Conservation (phyloP, 2,888 invertebrate genomes). For the Calliphora vomitoria region DNA sequence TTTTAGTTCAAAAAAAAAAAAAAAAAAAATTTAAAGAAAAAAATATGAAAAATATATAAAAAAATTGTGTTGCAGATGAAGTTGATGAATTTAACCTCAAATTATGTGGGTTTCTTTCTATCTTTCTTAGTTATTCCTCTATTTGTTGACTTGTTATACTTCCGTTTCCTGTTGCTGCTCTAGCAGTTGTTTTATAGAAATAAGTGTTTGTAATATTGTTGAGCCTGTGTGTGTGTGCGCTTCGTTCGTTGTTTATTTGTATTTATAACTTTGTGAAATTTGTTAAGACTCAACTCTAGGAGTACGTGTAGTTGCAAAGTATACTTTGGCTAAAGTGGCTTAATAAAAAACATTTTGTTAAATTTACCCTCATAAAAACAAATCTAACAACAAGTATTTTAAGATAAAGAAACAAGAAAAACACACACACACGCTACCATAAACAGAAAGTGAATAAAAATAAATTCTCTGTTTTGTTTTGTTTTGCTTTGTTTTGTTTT, state of each 20-base stretch:
- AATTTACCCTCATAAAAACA: slow-evolving; percentile 76
- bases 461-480: not conserved
- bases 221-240: too few species aligned
- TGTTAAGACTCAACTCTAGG: slow-evolving; percentile 21
- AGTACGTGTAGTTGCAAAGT: slow-evolving; percentile 35
- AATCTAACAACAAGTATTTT: slow-evolving; percentile 75
- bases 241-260: slow-evolving; percentile 12
- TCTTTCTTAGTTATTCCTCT: slow-evolving; percentile 3
- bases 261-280: slow-evolving; percentile 15
- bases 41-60: not conserved
- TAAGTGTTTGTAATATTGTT: not conserved
- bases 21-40: not conserved
- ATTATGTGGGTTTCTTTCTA: slow-evolving; percentile 45
- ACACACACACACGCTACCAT: not conserved
- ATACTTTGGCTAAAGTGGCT: slow-evolving; percentile 71
- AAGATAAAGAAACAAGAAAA: slow-evolving; percentile 48
- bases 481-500: not conserved
- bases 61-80: slow-evolving; percentile 6
- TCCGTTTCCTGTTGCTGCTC: slow-evolving; percentile 40
- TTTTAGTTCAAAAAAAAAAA: not conserved
- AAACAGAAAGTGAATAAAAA: not conserved
- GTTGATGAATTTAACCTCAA: slow-evolving; percentile 60
- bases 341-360: slow-evolving; percentile 78
- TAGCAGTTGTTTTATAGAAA: not conserved
- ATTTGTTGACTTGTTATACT: slow-evolving; percentile 11